Percentiles rank a stretch among this genome's conserved stretches.
Evolutionary conservation across 2,888 invertebrate species (phyloP).

Genomic region (Lasius platythorax): DNA sequence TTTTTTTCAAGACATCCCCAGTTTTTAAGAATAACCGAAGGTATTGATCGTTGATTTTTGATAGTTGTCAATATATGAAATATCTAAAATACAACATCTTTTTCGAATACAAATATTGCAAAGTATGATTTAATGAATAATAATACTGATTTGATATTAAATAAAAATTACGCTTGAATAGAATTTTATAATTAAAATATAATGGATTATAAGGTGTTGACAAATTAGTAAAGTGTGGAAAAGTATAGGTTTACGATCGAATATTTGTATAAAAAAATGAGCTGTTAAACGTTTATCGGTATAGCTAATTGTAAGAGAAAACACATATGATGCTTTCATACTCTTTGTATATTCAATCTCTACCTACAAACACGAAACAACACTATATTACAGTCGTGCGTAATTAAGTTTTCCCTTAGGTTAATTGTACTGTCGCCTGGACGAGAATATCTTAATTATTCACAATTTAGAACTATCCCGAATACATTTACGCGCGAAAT

Average conservation of each 20-base stretch:
- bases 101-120: background rate
- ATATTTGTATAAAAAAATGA: background rate
- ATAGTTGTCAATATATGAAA: background rate
- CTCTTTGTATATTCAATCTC: conserved; percentile 21
- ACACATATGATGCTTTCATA: background rate
- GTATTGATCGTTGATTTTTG: conserved; percentile 14
- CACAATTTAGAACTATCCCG: background rate
- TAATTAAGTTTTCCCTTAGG: conserved; percentile 39
- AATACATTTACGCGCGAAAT: conserved; percentile 3
- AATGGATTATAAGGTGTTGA: background rate
- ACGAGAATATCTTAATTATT: conserved; percentile 30
- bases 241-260: background rate
- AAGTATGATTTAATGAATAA: background rate
- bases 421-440: conserved; percentile 27
- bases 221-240: background rate
- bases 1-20: background rate
- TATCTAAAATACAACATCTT: background rate
- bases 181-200: background rate
- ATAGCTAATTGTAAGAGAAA: background rate
- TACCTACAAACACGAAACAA: conserved; percentile 13
- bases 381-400: conserved; percentile 31
- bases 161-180: background rate
- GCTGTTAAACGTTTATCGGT: background rate
- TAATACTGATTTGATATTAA: background rate
- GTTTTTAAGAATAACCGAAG: background rate